phyloP scores from a whole-genome alignment of 2,797 vertebrate genomes.

The Leuciscus waleckii region DNA sequence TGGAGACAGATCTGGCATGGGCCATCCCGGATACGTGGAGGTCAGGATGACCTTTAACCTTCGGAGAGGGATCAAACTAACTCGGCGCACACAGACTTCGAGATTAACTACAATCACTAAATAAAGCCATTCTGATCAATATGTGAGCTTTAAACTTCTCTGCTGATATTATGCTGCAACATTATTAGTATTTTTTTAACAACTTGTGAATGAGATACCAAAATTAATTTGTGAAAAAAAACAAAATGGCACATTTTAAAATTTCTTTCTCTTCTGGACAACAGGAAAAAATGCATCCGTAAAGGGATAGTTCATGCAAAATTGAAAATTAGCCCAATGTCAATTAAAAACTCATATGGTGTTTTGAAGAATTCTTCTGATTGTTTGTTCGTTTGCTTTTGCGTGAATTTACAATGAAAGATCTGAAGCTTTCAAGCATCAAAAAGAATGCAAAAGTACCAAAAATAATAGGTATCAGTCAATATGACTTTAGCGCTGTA shows the following conservation, averaged over 20 bases:
- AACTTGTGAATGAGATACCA: neutral
- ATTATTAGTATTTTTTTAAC: too few species aligned
- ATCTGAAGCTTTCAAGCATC: neutral
- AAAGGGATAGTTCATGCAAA: neutral
- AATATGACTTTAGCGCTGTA: neutral
- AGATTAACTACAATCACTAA: neutral
- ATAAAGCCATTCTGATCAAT: neutral
- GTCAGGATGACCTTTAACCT: conserved; percentile 42
- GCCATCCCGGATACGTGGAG: neutral
- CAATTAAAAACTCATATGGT: neutral
- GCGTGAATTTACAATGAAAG: neutral
- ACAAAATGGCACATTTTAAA: neutral
- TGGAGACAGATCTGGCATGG: neutral
- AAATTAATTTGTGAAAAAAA: neutral
- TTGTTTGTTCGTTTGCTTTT: neutral
- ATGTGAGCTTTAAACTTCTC: neutral
- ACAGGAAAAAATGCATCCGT: neutral
- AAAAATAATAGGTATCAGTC: neutral
- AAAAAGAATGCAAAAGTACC: neutral
- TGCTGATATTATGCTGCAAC: neutral
- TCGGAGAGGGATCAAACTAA: neutral
- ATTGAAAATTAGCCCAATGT: neutral
- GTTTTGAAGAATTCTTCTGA: too few species aligned
- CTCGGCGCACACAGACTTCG: conserved; percentile 12
- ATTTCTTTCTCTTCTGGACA: neutral